Evolutionary conservation across 2,113 vertebrate genomes (phyloP).

Genomic region (Equus quagga): DNA sequence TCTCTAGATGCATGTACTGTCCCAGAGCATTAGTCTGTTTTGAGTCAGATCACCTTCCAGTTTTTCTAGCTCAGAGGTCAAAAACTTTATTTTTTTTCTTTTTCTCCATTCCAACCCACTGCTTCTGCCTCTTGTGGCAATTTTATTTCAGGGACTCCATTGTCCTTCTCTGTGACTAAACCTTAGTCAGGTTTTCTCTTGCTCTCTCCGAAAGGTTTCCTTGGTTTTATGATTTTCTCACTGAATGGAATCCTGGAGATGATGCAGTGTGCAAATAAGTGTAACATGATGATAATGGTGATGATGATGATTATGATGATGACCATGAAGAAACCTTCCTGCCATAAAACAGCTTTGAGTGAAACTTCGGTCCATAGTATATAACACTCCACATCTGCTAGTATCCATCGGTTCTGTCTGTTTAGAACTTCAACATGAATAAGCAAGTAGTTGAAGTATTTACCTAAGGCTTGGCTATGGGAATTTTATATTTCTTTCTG

Average conservation of each 20-base stretch:
- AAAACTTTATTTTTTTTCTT: neutral
- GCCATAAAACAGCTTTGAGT: neutral
- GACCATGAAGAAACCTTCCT: neutral
- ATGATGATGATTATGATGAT: too few species aligned
- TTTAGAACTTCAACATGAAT: neutral
- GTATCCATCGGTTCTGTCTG: neutral
- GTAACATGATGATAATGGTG: neutral
- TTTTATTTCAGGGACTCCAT: constrained; percentile 24
- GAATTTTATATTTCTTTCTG: neutral
- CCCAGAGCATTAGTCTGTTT: neutral
- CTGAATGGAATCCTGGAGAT: neutral
- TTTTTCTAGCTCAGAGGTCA: neutral
- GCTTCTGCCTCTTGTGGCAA: neutral
- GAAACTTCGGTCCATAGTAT: neutral
- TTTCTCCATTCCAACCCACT: neutral
- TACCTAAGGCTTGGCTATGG: neutral
- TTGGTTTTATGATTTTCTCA: neutral
- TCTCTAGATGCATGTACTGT: neutral
- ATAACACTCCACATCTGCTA: neutral
- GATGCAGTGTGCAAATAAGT: neutral
- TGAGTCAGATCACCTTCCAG: neutral
- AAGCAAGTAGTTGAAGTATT: neutral
- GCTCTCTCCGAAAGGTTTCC: neutral
- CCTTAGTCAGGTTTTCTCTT: neutral
- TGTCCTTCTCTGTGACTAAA: neutral